Base-by-base conservation (phyloP, 1,140 invertebrate genomes). In the Bilobella aurantiaca region DNA sequence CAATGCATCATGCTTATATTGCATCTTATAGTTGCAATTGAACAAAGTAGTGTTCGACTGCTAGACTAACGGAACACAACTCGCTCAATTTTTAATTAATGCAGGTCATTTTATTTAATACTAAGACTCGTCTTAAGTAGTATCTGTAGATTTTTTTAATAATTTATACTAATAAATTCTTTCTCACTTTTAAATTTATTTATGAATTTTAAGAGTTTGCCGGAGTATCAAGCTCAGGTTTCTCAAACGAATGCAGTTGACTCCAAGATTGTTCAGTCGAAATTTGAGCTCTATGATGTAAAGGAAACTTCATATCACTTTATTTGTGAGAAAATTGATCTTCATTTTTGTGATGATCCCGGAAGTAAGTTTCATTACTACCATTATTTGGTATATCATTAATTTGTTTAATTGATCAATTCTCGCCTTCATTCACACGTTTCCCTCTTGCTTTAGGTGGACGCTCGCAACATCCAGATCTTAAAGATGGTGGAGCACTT, bases 301-400 rank as follows among this genome's bases (percentile, higher is more conserved):
- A 80, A 89, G 3, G 95, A 98, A 81, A 98, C 96, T 0, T 98
- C 95, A 0, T 96, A 97, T 81, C 96, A 99, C 80, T 86, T 99
- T 75, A 84, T 94, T 64, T 92, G 91, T 66, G 88, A 92, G 60
- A 85, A 90, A 74, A 93, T 99, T 74, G 93, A 98, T 80, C 81
- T 99, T 47, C 96, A 99, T 81, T 84, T 99, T 34, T 98, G 93
- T 78, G 96, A 99, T 79, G 96, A 99, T 79, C 86, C 87, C 70
- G 90, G 90, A 73, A 79, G 89, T 91, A 79, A 83, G 80, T 81
- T 63, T 1, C 63, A 58, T n/a, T n/a, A n/a, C n/a, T n/a, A n/a
- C n/a, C n/a, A n/a, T n/a, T n/a, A n/a, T n/a, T n/a, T n/a, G n/a
- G n/a, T n/a, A n/a, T n/a, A n/a, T n/a, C n/a, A n/a, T n/a, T n/a